A percentile compares a stretch with the other conserved stretches of the same genome.
Conservation (phyloP, 2,113 vertebrate genomes). For the Morone chrysops region DNA sequence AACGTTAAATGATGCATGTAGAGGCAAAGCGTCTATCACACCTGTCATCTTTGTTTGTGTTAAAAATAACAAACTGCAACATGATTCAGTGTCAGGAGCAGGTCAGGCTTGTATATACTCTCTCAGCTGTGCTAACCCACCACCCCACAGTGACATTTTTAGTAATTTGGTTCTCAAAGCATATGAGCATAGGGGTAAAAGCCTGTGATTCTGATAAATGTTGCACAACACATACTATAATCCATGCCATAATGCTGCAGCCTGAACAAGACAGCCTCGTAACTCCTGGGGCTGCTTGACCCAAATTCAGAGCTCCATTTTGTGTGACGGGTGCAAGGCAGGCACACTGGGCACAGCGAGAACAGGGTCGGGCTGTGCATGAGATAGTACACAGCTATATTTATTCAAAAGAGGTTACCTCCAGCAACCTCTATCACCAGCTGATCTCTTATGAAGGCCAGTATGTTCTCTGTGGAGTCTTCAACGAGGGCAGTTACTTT, state of each 20-base stretch:
- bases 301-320: conserved; percentile 77
- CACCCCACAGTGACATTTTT: background rate
- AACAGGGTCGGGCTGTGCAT: conserved; percentile 68
- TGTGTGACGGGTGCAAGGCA: conserved; percentile 70
- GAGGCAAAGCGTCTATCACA: background rate
- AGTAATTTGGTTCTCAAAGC: background rate
- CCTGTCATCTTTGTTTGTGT: background rate
- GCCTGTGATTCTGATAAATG: conserved; percentile 20
- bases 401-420: conserved; percentile 80
- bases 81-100: background rate
- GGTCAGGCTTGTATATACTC: background rate
- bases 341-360: conserved; percentile 62
- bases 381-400: conserved; percentile 76
- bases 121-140: background rate
- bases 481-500: conserved; percentile 58
- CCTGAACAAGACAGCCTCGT: conserved; percentile 37
- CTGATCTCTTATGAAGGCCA: conserved; percentile 66
- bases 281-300: conserved; percentile 78
- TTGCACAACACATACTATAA: conserved; percentile 29
- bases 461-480: conserved; percentile 48
- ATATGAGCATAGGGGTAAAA: background rate
- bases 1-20: background rate
- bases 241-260: conserved; percentile 44
- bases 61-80: background rate
- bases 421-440: conserved; percentile 58